phyloP scores from a whole-genome alignment of 1,140 invertebrate genomes.

The Magallana gigas region DNA sequence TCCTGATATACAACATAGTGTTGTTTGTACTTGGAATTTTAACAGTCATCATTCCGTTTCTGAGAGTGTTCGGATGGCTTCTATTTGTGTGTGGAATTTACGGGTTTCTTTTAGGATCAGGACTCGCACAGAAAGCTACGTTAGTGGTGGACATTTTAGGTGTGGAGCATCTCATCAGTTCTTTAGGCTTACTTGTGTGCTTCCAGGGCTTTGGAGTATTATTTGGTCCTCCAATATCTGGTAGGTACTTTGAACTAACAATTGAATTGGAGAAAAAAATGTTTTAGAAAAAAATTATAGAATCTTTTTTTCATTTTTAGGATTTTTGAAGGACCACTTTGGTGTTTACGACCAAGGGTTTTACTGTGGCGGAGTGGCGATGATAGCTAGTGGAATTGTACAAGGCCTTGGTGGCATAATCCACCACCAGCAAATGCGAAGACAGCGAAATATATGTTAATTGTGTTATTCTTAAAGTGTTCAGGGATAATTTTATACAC shows the following conservation, averaged over 20 bases:
- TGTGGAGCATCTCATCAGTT: conserved; percentile 81
- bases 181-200: conserved; percentile 92
- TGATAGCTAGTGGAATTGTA: conserved; percentile 29
- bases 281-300: too few species aligned
- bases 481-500: too few species aligned
- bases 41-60: conserved; percentile 60
- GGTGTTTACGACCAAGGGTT: conserved; percentile 6
- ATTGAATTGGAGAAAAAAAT: not conserved
- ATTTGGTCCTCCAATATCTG: conserved; percentile 90
- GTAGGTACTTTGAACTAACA: conserved; percentile 78
- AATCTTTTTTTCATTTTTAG: not conserved
- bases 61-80: conserved; percentile 61
- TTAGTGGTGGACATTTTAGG: conserved; percentile 54
- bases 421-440: not conserved
- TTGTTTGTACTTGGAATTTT: conserved; percentile 63
- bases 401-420: conserved; percentile 8
- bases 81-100: conserved; percentile 63
- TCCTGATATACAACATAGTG: conserved; percentile 65
- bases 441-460: too few species aligned
- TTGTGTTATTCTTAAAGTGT: too few species aligned
- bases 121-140: conserved; percentile 52
- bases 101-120: conserved; percentile 62
- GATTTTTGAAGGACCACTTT: not conserved
- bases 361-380: conserved; percentile 2
- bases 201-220: conserved; percentile 94